Percentiles rank a stretch among this genome's conserved stretches.
Conservation (phyloP, 2,113 vertebrate species). For the Osmerus mordax region DNA sequence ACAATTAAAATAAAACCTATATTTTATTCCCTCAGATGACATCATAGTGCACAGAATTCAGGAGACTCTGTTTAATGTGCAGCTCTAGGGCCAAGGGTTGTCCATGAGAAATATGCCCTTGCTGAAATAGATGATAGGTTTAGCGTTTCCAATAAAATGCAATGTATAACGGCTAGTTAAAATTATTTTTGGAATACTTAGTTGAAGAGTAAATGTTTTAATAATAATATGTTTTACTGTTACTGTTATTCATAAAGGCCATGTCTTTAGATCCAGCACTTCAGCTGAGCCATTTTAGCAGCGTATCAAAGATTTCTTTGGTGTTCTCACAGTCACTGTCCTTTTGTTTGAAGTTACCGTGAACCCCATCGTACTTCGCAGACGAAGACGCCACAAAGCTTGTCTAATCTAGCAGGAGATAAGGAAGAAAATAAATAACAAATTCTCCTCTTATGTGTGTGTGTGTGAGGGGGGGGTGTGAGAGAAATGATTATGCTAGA, state of each 20-base stretch:
- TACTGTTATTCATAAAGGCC: too few species aligned
- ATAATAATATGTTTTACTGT: neutral
- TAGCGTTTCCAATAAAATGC: conserved; percentile 22
- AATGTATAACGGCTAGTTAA: conserved; percentile 19
- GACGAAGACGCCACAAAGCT: neutral
- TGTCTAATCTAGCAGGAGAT: too few species aligned
- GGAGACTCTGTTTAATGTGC: too few species aligned
- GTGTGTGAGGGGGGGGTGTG: too few species aligned
- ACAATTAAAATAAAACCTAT: too few species aligned
- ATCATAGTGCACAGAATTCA: too few species aligned
- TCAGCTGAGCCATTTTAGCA: conserved; percentile 16
- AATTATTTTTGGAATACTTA: conserved; percentile 31
- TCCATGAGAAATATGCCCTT: conserved; percentile 23
- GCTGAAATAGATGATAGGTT: conserved; percentile 33
- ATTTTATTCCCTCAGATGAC: too few species aligned
- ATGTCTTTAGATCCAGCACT: conserved; percentile 14
- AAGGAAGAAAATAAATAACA: too few species aligned
- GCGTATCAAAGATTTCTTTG: conserved; percentile 52
- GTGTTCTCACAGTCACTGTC: conserved; percentile 54
- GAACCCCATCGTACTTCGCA: conserved; percentile 46
- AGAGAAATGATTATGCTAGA: too few species aligned
- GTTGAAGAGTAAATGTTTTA: neutral
- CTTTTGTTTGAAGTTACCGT: conserved; percentile 45
- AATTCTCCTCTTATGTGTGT: too few species aligned
- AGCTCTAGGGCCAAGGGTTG: neutral